These are phyloP conservation scores for Oreortyx pictus DNA, from an alignment of 2,797 vertebrate genomes.

Conservation along the genomic window DNA sequence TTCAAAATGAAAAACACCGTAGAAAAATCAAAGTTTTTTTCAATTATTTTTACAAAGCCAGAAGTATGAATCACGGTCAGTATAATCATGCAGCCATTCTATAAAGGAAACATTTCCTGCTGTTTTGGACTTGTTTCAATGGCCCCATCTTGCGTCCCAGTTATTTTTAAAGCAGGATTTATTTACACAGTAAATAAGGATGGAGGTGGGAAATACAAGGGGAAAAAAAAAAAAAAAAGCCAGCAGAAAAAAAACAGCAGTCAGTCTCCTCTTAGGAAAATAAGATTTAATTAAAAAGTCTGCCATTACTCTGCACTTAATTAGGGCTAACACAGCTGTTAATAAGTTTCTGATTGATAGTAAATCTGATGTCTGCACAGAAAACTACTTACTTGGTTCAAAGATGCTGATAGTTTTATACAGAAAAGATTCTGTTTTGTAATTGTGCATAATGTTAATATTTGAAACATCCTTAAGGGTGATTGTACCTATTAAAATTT, in stretches of 20 bases:
- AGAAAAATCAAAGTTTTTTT: neutral
- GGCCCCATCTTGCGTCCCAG: slow-evolving; percentile 13
- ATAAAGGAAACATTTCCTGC: neutral
- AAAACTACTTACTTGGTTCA: slow-evolving; percentile 64
- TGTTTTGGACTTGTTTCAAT: neutral
- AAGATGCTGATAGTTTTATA: slow-evolving; percentile 50
- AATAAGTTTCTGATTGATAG: slow-evolving; percentile 71
- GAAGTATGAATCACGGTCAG: neutral
- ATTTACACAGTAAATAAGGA: slow-evolving; percentile 22
- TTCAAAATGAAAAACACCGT: neutral
- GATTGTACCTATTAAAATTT: slow-evolving; percentile 76
- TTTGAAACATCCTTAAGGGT: slow-evolving; percentile 77
- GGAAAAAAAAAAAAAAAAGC: neutral
- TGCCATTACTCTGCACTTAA: slow-evolving; percentile 59
- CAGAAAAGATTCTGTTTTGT: slow-evolving; percentile 71
- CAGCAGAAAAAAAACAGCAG: neutral
- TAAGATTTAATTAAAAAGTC: slow-evolving; percentile 65
- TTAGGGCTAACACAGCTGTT: slow-evolving; percentile 66
- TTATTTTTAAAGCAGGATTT: slow-evolving; percentile 18
- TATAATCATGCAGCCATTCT: neutral
- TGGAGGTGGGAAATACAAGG: slow-evolving; percentile 2
- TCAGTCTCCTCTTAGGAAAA: slow-evolving; percentile 53
- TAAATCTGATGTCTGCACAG: slow-evolving; percentile 66
- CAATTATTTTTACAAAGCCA: neutral
- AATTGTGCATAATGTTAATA: slow-evolving; percentile 75